Base-by-base conservation (phyloP, 2,797 vertebrate genomes). In the Spinibarbus caldwelli region DNA sequence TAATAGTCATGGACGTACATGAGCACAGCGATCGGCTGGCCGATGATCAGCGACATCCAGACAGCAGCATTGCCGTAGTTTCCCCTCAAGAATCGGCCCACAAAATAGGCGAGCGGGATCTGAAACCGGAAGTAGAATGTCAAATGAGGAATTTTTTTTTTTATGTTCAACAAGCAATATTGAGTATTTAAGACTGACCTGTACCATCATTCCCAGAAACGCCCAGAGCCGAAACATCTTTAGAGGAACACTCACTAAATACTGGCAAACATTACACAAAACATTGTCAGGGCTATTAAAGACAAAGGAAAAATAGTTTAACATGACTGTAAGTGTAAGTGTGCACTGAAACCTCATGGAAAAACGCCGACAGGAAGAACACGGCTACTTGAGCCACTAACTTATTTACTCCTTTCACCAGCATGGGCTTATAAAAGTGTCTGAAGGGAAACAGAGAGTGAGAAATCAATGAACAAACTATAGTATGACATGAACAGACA, bases 1-100 rank as follows among this genome's bases (percentile, higher is more conserved):
- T 97, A 98, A 92, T 97, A 98, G 93, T 98, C 97, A 0, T 99
- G 97, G 81, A 98, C 96, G 0, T 98, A 99, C 97, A 99, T 98
- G 82, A 98, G 92, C 89, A 98, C 95, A 0, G 96, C 97, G 0
- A 97, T 89, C 0, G 97, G 97, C 94, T 98, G 97, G 47, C 97
- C 97, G 0, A 99, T 97, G 90, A 99, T 99, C 90, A 99, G 94
- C 0, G 97, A 96, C 9, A 99, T 94, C 97, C 97, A 99, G 76
- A 98, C 95, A 0, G 96, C 96, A 0, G 97, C 96, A 0, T 99
- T 99, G 84, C 97, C 97, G 0, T 99, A 98, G 92, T 97, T 98
- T 9, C 97, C 97, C 1, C 87, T 92, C n/a, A 98, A 92, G 85
- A 96, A 97, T 5, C 92, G 95, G 43, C 96, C 91, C 47, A 97